These are phyloP conservation scores for Lipotes vexillifer DNA, from an alignment of 2,113 vertebrate species.

Conservation along the genomic window DNA sequence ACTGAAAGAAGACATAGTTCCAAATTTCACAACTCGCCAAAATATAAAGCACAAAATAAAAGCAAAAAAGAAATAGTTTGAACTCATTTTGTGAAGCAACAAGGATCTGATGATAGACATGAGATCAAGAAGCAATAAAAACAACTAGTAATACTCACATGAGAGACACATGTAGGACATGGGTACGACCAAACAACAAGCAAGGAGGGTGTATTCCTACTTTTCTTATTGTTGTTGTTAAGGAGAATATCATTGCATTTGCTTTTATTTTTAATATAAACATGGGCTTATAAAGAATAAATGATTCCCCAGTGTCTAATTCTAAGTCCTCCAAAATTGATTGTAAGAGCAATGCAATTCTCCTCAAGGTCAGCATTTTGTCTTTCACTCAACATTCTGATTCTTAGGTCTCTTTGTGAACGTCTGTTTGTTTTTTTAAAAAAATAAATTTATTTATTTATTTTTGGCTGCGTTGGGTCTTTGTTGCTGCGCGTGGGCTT, in stretches of 20 bases:
- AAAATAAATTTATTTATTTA: no score
- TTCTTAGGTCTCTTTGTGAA: background rate
- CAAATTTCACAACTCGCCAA: background rate
- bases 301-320: background rate
- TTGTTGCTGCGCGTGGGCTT: no score
- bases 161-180: fast-evolving
- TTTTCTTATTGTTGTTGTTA: background rate
- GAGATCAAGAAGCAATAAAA: background rate
- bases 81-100: background rate
- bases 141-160: background rate
- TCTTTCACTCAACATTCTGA: background rate
- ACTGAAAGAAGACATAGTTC: background rate
- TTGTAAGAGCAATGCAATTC: background rate
- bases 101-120: background rate
- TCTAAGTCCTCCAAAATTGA: background rate
- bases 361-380: background rate
- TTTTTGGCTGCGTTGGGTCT: no score
- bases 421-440: background rate
- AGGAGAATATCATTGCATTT: background rate
- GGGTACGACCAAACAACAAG: background rate
- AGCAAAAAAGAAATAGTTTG: background rate
- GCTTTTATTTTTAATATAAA: background rate
- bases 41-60: background rate
- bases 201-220: background rate
- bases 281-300: background rate